Base-by-base conservation (phyloP, 1,140 invertebrate species). In the Odontomachus brunneus region DNA sequence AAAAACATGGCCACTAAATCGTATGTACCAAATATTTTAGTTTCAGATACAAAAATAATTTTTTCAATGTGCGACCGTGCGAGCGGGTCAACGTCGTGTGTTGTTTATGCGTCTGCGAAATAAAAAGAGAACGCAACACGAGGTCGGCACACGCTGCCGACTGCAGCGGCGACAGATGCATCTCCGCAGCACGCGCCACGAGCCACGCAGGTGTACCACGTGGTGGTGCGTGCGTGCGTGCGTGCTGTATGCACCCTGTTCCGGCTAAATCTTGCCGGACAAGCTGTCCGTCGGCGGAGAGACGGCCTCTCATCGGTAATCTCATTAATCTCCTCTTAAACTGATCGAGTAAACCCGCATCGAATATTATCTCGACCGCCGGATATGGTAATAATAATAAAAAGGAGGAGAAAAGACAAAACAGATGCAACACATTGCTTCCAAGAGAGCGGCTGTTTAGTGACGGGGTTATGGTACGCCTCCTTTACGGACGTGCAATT, bases 101-200 rank as follows among this genome's bases (percentile, higher is more conserved):
- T 53, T 66, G 44, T 76, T 76, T 76, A 51, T 75, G 24, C 0
- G 24, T 9, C n/a, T 22, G 38, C 3, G 9, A 11, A 29, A 33
- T 33, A 76, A 76, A 65, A 76, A 33, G 19, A 51, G 2, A 5
- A n/a, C 44, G 9, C 3, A 44, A 44, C 3, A 7, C 24, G 72
- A 29, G 59, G 9, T 57, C 38, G 9, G 12, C 73, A 33, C 26
- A 33, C 15, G 83, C 57, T 33, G 24, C 19, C 51, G 65, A 48
- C 17, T 51, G 29, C 69, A 62, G 19, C n/a, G 33, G 69, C 63
- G 88, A 89, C 88, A 89, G 88, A 89, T 89, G 88, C 78, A 89
- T 87, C 83, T 86, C 73, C 48, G 63, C 82, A 84, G 86, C 89
- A 89, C 89, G 88, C 88, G 89, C 86, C 88, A 81, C n/a, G n/a